Evolutionary conservation across 2,797 vertebrate species (phyloP), one percentile per base, ranked within the genome.

Genomic region (Parauchenoglanis punctatus): DNA sequence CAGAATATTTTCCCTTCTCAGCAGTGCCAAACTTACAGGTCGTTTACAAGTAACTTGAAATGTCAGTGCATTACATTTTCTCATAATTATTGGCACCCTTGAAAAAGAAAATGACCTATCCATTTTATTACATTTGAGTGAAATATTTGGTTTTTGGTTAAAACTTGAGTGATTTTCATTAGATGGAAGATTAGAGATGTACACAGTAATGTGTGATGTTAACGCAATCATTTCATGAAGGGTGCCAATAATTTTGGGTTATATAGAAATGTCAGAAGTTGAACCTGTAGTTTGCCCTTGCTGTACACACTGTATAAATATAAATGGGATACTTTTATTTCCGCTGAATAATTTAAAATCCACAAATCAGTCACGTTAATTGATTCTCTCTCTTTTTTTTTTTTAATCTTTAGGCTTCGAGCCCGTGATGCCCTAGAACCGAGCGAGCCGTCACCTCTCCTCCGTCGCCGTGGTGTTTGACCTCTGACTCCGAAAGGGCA

Each of bases 401-500:
- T 31, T 31, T 31, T 31, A 31, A 31, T 31, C 31, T 52, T 59
- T 65, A 54, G 58, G 61, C 63, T 18, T 13, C 5, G 35, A 23
- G 81, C 54, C 70, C 89, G 63, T 68, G 15, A 90, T 91, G 87
- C 58, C 40, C 17, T 28, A 68, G 2, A 28, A 83, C 46, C 61
- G 80, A 82, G 77, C 59, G 35, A 84, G 88, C 92, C 87, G 91
- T 90, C 87, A 88, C 78, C 89, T 89, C 52, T 90, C 87, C 91
- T 90, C 92, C 88, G 91, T 90, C 88, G 88, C 78, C 89, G 89
- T 90, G 90, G 83, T 91, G 90, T 91, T 87, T 88, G 82, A 91
- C 89, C 83, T 70, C 88, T 65, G 89, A 93, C 90, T 87, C 84
- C 59, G 77, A 89, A 88, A 91, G 86, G 88, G 91, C 87, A 91